Percentiles rank a stretch among this genome's conserved stretches.
These are phyloP conservation scores for Entelurus aequoreus DNA, from an alignment of 2,113 vertebrate species.

Conservation along the genomic window DNA sequence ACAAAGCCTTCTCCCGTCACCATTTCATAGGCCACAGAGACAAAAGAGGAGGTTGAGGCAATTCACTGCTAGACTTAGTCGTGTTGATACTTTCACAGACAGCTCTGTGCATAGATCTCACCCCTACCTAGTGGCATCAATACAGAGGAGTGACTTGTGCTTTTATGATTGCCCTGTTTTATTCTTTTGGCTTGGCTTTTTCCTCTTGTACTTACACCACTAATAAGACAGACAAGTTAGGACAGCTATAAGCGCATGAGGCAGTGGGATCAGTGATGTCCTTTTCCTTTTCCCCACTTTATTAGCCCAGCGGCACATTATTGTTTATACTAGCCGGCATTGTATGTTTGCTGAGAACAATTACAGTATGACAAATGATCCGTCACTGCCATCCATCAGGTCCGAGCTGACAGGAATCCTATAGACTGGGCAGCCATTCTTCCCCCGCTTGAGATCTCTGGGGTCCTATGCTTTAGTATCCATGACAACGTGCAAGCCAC, in stretches of 20 bases:
- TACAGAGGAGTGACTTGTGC: constrained; percentile 72
- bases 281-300: constrained; percentile 86
- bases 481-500: constrained; percentile 91
- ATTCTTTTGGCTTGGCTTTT: constrained; percentile 55
- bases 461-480: constrained; percentile 91
- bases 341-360: constrained; percentile 98
- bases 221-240: constrained; percentile 60
- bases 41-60: constrained; percentile 48
- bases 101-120: constrained; percentile 60
- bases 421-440: constrained; percentile 93
- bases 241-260: constrained; percentile 77
- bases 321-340: constrained; percentile 99
- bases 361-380: constrained; percentile 99
- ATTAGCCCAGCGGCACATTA: constrained; percentile 88
- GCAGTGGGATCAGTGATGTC: constrained; percentile 86
- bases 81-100: constrained; percentile 70
- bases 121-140: constrained; percentile 64
- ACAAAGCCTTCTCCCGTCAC: constrained; percentile 52
- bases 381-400: constrained; percentile 98
- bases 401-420: constrained; percentile 95
- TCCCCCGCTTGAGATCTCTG: constrained; percentile 84
- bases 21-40: constrained; percentile 62
- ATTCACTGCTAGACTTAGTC: constrained; percentile 63
- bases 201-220: constrained; percentile 48
- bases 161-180: constrained; percentile 74